Evolutionary conservation across 2,113 vertebrate species (phyloP), one percentile per base, ranked within the genome.

Genomic region (Hystrix brachyura): DNA sequence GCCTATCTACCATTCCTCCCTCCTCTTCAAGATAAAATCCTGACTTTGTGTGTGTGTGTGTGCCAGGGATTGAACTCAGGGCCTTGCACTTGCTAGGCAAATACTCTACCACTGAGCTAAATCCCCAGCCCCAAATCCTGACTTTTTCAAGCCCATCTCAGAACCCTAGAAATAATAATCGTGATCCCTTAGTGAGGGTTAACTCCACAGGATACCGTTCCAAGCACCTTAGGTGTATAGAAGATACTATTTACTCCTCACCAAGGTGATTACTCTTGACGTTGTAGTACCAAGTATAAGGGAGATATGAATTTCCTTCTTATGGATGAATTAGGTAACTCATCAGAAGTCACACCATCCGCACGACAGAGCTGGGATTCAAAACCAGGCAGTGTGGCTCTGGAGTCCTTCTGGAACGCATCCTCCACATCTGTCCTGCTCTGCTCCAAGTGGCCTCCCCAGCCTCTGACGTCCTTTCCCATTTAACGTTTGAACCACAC

Each of bases 1-100:
- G 51, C 43, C 46, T 67, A 67, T 51, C 55, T 94, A 4, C 32
- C 86, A 78, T 23, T 32, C 57, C 18, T 53, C 38, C 64, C 34
- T 32, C 55, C 55, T 82, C 88, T 69, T 90, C 72, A 92, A n/a
- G 53, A 87, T 48, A 59, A 86, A 87, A 90, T 79, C 69, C 82
- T 87, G 53, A 51, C 55, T 69, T 83, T 65, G 38, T 38, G 38
- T 38, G 38, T 38, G 38, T 38, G 38, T 38, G 38, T 38, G 38
- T 38, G 38, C 38, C 38, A 38, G 38, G 38, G 38, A 38, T 38
- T 38, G 38, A 38, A 38, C 38, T 38, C 38, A 38, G 38, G 38
- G 38, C 38, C 38, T 38, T 38, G 38, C 38, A 38, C 38, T 38
- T 38, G 38, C 38, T 38, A 38, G 38, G 38, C 38, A 38, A 38